Conservation (phyloP, 2,888 invertebrate species). For the Mythimna lalbum region DNA sequence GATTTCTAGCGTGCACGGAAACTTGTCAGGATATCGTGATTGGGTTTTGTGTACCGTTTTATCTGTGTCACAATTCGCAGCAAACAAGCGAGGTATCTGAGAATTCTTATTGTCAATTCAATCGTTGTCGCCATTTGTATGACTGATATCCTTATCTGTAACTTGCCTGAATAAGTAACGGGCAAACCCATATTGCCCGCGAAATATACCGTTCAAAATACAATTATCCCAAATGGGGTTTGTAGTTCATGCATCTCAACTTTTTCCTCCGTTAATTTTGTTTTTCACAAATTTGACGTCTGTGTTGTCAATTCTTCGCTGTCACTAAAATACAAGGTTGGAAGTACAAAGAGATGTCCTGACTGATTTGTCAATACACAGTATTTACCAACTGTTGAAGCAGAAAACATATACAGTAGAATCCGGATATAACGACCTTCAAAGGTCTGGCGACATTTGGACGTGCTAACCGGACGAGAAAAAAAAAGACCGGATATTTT, state of each 20-base stretch:
- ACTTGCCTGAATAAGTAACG: constrained; percentile 83
- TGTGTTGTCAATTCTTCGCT: constrained; percentile 29
- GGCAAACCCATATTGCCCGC: constrained; percentile 78
- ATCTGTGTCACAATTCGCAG: constrained; percentile 57
- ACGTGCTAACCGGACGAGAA: constrained; percentile 7
- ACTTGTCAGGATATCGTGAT: constrained; percentile 33
- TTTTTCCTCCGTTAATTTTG: constrained; percentile 19
- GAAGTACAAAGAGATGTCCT: not conserved
- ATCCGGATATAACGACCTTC: constrained; percentile 10
- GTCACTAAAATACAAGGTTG: constrained; percentile 5
- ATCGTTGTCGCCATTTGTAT: constrained; percentile 77
- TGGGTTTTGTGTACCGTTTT: constrained; percentile 34
- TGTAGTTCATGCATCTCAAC: constrained; percentile 70
- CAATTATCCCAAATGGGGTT: constrained; percentile 83
- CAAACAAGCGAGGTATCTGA: constrained; percentile 44
- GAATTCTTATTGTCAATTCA: constrained; percentile 80
- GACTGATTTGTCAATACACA: not conserved
- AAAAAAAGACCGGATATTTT: not conserved
- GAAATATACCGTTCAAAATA: constrained; percentile 84
- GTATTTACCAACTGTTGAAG: no score
- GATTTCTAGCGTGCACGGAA: constrained; percentile 38
- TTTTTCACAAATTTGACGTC: constrained; percentile 12
- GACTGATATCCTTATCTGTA: constrained; percentile 85
- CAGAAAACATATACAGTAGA: not conserved
- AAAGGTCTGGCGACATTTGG: constrained; percentile 3